A percentile compares a stretch with the other conserved stretches of the same genome.
Conservation (phyloP, 1,140 invertebrate species). For the Drosophila tsacasi region DNA sequence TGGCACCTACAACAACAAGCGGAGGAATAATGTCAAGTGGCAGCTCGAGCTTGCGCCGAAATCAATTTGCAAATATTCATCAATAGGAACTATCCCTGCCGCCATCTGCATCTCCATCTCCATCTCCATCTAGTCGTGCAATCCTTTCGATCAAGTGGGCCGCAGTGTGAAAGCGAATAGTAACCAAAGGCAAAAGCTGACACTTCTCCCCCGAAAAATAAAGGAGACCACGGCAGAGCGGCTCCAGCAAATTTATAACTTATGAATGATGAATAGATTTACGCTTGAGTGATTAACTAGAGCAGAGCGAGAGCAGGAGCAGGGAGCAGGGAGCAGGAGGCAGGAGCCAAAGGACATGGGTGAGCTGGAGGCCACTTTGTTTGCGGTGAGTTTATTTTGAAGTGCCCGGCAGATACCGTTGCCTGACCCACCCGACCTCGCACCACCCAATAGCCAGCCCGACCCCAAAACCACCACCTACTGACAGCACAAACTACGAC, state of each 20-base stretch:
- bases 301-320: slow-evolving; percentile 38
- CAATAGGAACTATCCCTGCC: slow-evolving; percentile 23
- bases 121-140: slow-evolving; percentile 4
- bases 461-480: slow-evolving; percentile 27
- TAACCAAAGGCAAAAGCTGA: slow-evolving; percentile 33
- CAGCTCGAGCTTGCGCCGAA: slow-evolving; percentile 38
- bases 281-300: slow-evolving; percentile 84
- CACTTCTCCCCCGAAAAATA: slow-evolving; percentile 65
- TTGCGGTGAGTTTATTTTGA: slow-evolving; percentile 84
- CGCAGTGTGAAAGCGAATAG: slow-evolving; percentile 37
- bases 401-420: slow-evolving; percentile 77
- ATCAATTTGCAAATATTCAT: slow-evolving; percentile 76
- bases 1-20: slow-evolving; percentile 65
- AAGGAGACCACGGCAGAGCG: slow-evolving; percentile 50
- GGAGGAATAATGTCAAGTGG: slow-evolving; percentile 65
- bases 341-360: slow-evolving; percentile 47
- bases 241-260: slow-evolving; percentile 80
- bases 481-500: slow-evolving; percentile 54
- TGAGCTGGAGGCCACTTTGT: slow-evolving; percentile 77
- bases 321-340: neutral
- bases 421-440: slow-evolving; percentile 49
- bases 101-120: too few species aligned
- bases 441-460: slow-evolving; percentile 1
- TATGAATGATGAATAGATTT: slow-evolving; percentile 84
- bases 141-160: slow-evolving; percentile 48